Evolutionary conservation across 2,888 invertebrate species (phyloP).

Genomic region (Antheraea assamensis): DNA sequence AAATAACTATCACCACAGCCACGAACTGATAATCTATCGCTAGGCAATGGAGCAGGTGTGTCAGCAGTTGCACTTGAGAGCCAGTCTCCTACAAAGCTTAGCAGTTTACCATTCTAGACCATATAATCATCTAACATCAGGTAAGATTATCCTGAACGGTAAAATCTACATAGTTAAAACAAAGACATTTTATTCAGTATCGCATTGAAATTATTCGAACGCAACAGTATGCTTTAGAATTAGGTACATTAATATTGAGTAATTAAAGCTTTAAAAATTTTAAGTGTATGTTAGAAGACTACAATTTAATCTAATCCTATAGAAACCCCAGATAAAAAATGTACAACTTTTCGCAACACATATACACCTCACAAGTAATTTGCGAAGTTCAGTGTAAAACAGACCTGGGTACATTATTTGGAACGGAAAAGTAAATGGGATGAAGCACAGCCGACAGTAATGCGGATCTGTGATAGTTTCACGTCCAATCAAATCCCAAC

Average conservation of each 20-base stretch:
- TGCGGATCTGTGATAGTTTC: conserved; percentile 5
- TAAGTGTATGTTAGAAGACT: background rate
- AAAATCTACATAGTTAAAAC: no score
- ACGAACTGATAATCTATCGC: no score
- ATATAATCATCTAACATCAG: no score
- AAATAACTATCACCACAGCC: no score
- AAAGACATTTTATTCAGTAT: background rate
- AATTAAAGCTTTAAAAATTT: background rate
- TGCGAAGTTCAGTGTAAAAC: background rate
- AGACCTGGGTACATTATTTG: background rate
- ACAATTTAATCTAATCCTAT: background rate
- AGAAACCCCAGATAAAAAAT: background rate
- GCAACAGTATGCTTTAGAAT: background rate
- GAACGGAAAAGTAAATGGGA: background rate
- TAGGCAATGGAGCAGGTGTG: no score
- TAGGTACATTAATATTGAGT: background rate
- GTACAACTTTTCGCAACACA: background rate
- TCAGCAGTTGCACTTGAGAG: no score
- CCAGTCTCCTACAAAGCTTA: no score
- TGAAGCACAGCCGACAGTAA: background rate
- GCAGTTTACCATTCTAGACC: no score
- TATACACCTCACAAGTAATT: background rate
- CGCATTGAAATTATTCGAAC: background rate
- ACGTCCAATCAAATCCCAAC: conserved; percentile 4
- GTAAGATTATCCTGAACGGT: no score